Conservation (phyloP, 2,888 invertebrate genomes). For the Dynastes grantii region DNA sequence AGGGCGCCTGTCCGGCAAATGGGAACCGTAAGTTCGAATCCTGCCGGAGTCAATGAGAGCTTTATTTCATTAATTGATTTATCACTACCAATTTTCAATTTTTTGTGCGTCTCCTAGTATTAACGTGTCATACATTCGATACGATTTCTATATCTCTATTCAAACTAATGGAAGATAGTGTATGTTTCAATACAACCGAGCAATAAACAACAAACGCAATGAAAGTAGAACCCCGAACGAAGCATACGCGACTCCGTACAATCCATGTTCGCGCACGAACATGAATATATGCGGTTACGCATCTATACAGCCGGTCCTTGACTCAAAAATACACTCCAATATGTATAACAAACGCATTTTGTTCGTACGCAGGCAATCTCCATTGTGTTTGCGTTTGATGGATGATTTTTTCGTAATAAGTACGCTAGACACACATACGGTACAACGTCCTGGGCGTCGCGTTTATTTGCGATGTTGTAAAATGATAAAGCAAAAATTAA, state of each 20-base stretch:
- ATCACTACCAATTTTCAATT: too few relatives aligned
- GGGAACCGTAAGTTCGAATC: too few relatives aligned
- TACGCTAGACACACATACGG: background rate
- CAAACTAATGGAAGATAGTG: background rate
- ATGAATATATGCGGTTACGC: constrained; percentile 18
- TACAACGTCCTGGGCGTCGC: background rate
- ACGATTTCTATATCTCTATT: too few relatives aligned
- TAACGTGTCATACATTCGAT: too few relatives aligned
- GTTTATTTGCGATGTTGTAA: constrained; percentile 32
- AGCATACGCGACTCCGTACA: constrained; percentile 22
- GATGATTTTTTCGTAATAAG: constrained; percentile 15
- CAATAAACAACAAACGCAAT: constrained; percentile 55
- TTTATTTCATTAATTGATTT: too few relatives aligned
- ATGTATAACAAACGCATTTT: constrained; percentile 22
- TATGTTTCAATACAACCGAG: constrained; percentile 27
- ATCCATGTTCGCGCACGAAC: constrained; percentile 19
- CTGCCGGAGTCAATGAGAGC: too few relatives aligned
- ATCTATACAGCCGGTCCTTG: constrained; percentile 29
- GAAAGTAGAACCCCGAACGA: constrained; percentile 54
- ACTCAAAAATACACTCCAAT: constrained; percentile 35
- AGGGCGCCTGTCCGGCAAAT: too few relatives aligned
- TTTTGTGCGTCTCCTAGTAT: too few relatives aligned
- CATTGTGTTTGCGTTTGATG: constrained; percentile 11
- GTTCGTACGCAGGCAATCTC: constrained; percentile 4
- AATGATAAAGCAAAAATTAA: constrained; percentile 25